Evolutionary conservation across 1,140 invertebrate genomes (phyloP).

Genomic region (Calliopsis andreniformis): DNA sequence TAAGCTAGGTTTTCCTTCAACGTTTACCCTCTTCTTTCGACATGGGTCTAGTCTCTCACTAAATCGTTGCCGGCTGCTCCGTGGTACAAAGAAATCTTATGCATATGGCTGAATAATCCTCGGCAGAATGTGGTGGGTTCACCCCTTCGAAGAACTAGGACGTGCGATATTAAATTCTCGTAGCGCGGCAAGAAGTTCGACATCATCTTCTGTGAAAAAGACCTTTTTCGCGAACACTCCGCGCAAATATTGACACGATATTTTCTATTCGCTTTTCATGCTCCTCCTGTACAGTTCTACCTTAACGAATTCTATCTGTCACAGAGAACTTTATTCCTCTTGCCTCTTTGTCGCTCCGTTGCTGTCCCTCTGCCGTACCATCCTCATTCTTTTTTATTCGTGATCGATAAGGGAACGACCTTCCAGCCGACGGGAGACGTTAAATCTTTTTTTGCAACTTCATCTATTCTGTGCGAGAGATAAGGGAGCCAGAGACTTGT

Average conservation of each 20-base stretch:
- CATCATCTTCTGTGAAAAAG: constrained; percentile 29
- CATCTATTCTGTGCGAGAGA: constrained; percentile 47
- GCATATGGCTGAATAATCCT: constrained; percentile 50
- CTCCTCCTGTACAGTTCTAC: not conserved
- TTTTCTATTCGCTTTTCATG: constrained; percentile 36
- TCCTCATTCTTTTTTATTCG: not conserved
- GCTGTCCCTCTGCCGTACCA: too few species aligned
- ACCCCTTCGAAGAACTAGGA: constrained; percentile 44
- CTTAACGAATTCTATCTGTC: constrained; percentile 45
- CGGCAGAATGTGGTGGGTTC: constrained; percentile 31
- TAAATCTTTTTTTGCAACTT: constrained; percentile 55
- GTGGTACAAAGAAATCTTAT: constrained; percentile 43
- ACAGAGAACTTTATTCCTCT: constrained; percentile 1
- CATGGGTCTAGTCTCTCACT: not conserved
- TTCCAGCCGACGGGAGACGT: constrained; percentile 46
- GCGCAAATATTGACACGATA: constrained; percentile 55
- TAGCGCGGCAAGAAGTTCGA: constrained; percentile 43
- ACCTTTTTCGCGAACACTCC: constrained; percentile 37
- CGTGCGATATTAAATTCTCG: constrained; percentile 62
- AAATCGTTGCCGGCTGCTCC: constrained; percentile 23
- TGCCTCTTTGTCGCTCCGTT: too few species aligned
- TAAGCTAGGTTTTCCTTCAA: not conserved
- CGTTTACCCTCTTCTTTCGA: not conserved
- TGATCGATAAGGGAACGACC: constrained; percentile 24
- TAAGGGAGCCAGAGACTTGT: constrained; percentile 62